Conservation (phyloP, 1,140 invertebrate genomes). For the Lethocerus indicus region DNA sequence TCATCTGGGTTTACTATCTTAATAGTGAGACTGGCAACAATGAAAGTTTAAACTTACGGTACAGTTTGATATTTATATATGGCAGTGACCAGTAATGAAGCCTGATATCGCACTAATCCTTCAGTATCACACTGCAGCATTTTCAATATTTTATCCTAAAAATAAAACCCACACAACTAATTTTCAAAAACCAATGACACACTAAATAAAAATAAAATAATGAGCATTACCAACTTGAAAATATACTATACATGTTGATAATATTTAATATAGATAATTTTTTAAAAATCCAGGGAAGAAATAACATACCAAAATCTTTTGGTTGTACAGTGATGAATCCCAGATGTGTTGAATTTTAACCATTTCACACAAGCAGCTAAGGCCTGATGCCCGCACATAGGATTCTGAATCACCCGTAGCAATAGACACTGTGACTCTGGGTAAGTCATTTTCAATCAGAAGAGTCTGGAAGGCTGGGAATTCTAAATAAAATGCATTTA, state of each 20-base stretch:
- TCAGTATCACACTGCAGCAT: conserved; percentile 49
- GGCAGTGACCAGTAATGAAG: conserved; percentile 40
- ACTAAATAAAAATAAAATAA: too few relatives aligned
- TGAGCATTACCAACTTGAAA: conserved; percentile 9
- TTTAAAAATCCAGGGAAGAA: not conserved
- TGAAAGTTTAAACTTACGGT: too few relatives aligned
- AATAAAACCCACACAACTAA: too few relatives aligned
- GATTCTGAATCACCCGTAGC: conserved; percentile 44
- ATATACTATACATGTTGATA: too few relatives aligned
- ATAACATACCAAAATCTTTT: conserved; percentile 2
- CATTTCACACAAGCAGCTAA: conserved; percentile 45
- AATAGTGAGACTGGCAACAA: too few relatives aligned
- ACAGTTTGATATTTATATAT: conserved; percentile 46
- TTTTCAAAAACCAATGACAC: too few relatives aligned
- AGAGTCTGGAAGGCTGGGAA: conserved; percentile 60
- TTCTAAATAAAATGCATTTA: conserved; percentile 30
- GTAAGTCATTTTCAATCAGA: conserved; percentile 42
- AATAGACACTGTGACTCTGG: conserved; percentile 41
- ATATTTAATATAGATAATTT: too few relatives aligned
- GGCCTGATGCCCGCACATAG: conserved; percentile 52
- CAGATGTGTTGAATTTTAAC: conserved; percentile 43
- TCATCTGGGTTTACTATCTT: too few relatives aligned
- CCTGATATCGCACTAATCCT: conserved; percentile 53
- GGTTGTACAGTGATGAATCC: conserved; percentile 24
- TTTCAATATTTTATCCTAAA: conserved; percentile 38